Evolutionary conservation across 1,140 invertebrate genomes (phyloP), one percentile per base, ranked within the genome.

Genomic region (Drosophila sp.): DNA sequence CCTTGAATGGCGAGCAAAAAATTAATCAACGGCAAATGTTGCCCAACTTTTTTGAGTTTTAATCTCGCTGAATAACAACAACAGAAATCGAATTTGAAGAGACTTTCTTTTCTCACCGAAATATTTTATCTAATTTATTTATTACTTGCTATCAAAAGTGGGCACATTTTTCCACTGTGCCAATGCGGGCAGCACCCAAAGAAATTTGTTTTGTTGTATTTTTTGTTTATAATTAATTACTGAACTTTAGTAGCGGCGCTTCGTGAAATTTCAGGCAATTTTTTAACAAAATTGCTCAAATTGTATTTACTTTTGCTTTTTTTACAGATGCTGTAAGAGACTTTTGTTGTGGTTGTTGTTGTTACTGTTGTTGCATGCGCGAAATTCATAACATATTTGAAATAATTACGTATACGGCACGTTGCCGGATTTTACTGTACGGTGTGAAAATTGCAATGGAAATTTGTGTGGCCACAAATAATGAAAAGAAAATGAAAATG

Each of bases 141-240:
- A 36, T 66, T 53, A 45, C 59, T 58, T 70, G n/a, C 51, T 29
- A 62, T 36, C 18, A 54, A 48, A 48, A 38, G 32, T 72, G 32
- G 43, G 13, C 45, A 38, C 53, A 67, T 71, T 53, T 59, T 40
- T 18, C 38, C 62, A n/a, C 53, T n/a, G 46, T 45, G 56, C 63
- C 16, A 34, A 43, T 21, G 32, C 66, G 32, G 43, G 13, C 45
- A 38, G 46, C 38, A 45, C 63, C 16, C 32, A 36, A 43, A 34
- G 13, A 50, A 51, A 66, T 51, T 41, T 34, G 9, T 34, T 38
- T 29, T n/a, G n/a, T 38, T 57, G 3, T 36, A 34, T 40, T 13
- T 38, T 65, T 56, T 69, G 65, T 73, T 50, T 50, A 61, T 69
- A 73, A 69, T 69, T 69, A 73, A 73, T 69, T 61, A 34, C 53